Percentiles rank a stretch among this genome's conserved stretches.
Conservation (phyloP, 2,797 vertebrate genomes). For the Labeo calbasu region DNA sequence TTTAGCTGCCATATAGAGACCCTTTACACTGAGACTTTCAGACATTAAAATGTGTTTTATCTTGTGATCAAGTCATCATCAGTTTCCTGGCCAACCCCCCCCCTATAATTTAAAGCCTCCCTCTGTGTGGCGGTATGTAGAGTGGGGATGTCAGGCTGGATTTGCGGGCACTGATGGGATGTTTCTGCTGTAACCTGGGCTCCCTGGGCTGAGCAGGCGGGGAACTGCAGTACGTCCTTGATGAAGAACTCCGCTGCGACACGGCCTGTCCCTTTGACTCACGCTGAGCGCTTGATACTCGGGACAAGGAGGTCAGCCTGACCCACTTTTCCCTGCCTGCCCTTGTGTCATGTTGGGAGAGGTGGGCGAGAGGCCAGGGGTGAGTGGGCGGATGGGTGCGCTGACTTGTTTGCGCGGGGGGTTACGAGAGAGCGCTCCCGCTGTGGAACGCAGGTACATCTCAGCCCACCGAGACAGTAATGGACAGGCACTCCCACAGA, state of each 20-base stretch:
- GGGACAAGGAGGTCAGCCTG: slow-evolving; percentile 75
- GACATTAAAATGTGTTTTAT: slow-evolving; percentile 10
- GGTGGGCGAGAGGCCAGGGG: slow-evolving; percentile 53
- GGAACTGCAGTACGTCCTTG: slow-evolving; percentile 62
- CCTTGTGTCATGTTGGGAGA: slow-evolving; percentile 70
- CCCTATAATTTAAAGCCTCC: slow-evolving; percentile 1
- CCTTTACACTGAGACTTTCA: not conserved
- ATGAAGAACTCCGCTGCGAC: slow-evolving; percentile 77
- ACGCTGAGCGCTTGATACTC: slow-evolving; percentile 74
- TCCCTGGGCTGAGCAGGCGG: slow-evolving; percentile 31
- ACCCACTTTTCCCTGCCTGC: slow-evolving; percentile 73
- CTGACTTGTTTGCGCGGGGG: slow-evolving; percentile 24
- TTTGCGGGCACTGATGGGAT: slow-evolving; percentile 47
- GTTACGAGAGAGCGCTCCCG: slow-evolving; percentile 67
- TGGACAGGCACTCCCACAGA: slow-evolving; percentile 56
- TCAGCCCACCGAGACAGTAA: slow-evolving; percentile 26
- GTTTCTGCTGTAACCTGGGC: slow-evolving; percentile 55
- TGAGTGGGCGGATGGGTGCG: slow-evolving; percentile 37
- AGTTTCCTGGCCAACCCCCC: slow-evolving; percentile 5
- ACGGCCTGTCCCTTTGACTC: slow-evolving; percentile 79
- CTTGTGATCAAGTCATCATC: slow-evolving; percentile 42
- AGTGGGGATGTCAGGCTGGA: slow-evolving; percentile 43
- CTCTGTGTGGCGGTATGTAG: not conserved
- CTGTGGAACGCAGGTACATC: slow-evolving; percentile 55
- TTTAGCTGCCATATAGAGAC: not conserved